These are phyloP conservation scores for Cynaeus angustus DNA, from an alignment of 2,888 invertebrate species.

Conservation along the genomic window DNA sequence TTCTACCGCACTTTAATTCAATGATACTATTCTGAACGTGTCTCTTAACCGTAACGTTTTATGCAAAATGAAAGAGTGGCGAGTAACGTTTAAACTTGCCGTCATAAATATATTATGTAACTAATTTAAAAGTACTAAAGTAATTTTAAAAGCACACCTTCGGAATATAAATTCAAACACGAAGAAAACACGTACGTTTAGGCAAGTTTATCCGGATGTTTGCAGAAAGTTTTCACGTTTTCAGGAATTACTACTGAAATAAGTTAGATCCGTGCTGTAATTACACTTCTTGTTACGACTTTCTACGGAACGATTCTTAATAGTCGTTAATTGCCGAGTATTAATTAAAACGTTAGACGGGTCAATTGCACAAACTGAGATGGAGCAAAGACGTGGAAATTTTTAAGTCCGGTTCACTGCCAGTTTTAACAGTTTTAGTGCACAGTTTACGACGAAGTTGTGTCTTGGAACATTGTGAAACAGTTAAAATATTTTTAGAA, in stretches of 20 bases:
- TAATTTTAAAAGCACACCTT: conserved; percentile 65
- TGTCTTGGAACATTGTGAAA: no score
- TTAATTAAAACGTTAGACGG: conserved; percentile 49
- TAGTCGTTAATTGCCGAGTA: conserved; percentile 63
- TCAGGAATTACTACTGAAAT: conserved; percentile 66
- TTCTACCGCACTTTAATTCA: neutral
- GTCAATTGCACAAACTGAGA: conserved; percentile 28
- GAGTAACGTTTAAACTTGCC: conserved; percentile 53
- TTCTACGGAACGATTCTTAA: conserved; percentile 62
- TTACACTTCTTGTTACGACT: conserved; percentile 66
- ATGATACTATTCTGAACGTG: neutral
- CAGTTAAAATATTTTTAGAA: no score
- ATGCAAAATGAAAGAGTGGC: conserved; percentile 35
- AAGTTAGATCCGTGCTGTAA: conserved; percentile 65
- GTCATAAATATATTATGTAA: conserved; percentile 65
- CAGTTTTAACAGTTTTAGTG: no score
- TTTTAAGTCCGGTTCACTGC: no score
- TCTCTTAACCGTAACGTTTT: neutral
- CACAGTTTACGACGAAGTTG: no score
- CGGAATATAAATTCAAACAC: conserved; percentile 64
- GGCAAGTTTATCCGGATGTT: conserved; percentile 66
- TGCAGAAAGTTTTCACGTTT: conserved; percentile 67
- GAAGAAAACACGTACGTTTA: conserved; percentile 64
- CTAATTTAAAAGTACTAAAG: conserved; percentile 67
- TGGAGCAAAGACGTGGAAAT: no score